A percentile compares a stretch with the other conserved stretches of the same genome.
These are phyloP conservation scores for Odobenus rosmarus DNA, from an alignment of 2,113 vertebrate species.

Conservation along the genomic window DNA sequence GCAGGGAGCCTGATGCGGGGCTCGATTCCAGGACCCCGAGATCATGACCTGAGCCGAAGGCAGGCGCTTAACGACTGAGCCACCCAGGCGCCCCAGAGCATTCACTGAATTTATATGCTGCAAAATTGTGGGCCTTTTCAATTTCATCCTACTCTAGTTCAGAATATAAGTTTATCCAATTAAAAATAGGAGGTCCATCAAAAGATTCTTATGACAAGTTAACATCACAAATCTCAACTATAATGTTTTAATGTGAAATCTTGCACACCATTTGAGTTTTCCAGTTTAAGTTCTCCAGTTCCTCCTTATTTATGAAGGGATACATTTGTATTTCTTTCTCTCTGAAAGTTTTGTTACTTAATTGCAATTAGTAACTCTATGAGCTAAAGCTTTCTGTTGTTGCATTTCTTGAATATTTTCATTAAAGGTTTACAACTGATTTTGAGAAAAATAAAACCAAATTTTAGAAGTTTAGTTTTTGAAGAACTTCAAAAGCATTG, in stretches of 20 bases:
- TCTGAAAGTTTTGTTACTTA: constrained; percentile 27
- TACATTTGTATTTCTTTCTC: not conserved
- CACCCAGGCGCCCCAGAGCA: too few relatives aligned
- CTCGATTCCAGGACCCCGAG: too few relatives aligned
- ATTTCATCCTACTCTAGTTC: constrained; percentile 25
- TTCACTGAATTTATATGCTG: constrained; percentile 56
- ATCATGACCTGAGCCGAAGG: too few relatives aligned
- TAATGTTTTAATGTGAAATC: constrained; percentile 23
- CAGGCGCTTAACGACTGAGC: too few relatives aligned
- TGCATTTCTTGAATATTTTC: constrained; percentile 43
- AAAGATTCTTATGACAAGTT: constrained; percentile 46
- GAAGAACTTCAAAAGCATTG: not conserved
- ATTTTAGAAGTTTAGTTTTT: not conserved
- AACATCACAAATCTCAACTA: constrained; percentile 50
- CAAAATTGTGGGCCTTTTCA: constrained; percentile 39
- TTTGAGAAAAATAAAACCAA: constrained; percentile 17
- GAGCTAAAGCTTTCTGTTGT: not conserved
- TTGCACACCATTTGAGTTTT: not conserved
- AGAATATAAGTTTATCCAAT: constrained; percentile 55
- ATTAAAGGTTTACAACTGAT: not conserved
- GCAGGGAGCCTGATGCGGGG: too few relatives aligned
- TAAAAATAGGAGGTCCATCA: constrained; percentile 29
- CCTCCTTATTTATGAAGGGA: not conserved
- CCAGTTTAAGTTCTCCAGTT: not conserved
- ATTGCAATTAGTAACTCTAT: not conserved